Base-by-base conservation (phyloP, 2,888 invertebrate species). In the Drosophila pegasa region DNA sequence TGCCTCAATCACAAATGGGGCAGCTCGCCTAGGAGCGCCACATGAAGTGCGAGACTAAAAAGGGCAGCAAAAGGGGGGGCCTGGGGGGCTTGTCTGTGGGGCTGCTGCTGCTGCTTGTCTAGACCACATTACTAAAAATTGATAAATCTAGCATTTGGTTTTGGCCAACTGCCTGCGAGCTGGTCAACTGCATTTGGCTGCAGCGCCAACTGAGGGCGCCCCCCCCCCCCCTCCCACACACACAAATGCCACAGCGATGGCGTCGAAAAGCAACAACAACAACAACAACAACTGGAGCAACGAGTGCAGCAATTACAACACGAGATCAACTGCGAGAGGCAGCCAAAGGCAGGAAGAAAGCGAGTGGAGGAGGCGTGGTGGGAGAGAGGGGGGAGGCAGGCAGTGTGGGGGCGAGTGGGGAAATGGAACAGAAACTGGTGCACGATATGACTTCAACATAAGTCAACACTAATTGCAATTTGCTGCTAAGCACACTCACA, bases 401-500 rank as follows among this genome's bases (percentile, higher is more conserved):
- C n/a, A n/a, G n/a, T n/a, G n/a, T n/a, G 6, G 3, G n/a, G 7
- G n/a, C 3, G 7, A 3, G 22, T n/a, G 16, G 51, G 5, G 9
- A 18, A 29, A 25, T 10, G 33, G 69, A 58, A 69, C 57, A 51
- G 57, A 69, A 74, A 69, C 70, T 74, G 74, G 52, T 70, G 74
- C 69, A 74, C 74, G 70, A 74, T 50, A 50, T 74, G 75, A 74
- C 70, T 74, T 70, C 71, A 80, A 80, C 83, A 84, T 86, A 84
- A 86, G 86, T 84, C 83, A 84, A 83, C 84, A 84, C 86, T 84
- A 84, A 84, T 84, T 84, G 84, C 84, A 84, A 84, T 83, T 84
- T 84, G 86, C 76, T 76, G 78, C 72, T 75, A 80, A 74, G 67
- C 72, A 72, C 70, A 75, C 60, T 61, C 69, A 56, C 50, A 41